These are phyloP conservation scores for Cantharis nigra DNA, from an alignment of 2,888 invertebrate genomes.

Conservation along the genomic window DNA sequence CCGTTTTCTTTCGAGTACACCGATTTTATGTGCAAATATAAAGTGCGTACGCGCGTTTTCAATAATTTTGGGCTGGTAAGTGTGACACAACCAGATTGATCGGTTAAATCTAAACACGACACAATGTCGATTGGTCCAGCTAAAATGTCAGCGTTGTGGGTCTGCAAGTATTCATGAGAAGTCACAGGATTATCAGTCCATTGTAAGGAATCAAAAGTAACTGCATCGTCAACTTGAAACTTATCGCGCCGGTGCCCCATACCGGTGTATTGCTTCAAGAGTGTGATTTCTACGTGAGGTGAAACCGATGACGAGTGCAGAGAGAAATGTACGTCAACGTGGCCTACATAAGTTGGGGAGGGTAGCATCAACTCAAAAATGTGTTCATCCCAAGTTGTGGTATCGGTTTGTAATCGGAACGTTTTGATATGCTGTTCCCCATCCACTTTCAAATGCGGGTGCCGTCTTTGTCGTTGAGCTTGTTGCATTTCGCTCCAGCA, in stretches of 20 bases:
- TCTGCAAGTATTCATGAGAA: conserved; percentile 79
- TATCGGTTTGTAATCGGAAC: conserved; percentile 86
- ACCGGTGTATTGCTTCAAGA: conserved; percentile 71
- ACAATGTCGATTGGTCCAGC: conserved; percentile 87
- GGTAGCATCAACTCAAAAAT: conserved; percentile 87
- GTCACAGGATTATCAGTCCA: conserved; percentile 73
- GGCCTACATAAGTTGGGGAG: conserved; percentile 78
- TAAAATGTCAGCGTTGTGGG: conserved; percentile 87
- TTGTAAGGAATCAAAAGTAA: conserved; percentile 55
- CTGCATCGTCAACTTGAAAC: conserved; percentile 59
- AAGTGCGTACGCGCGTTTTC: conserved; percentile 75
- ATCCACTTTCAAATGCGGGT: conserved; percentile 76
- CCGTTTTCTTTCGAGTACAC: conserved; percentile 48
- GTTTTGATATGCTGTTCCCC: conserved; percentile 76
- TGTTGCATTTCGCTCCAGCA: conserved; percentile 95
- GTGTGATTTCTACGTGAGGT: conserved; percentile 71
- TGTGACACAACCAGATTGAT: conserved; percentile 82
- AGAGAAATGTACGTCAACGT: conserved; percentile 86
- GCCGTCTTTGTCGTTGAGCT: conserved; percentile 85
- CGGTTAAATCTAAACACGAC: conserved; percentile 81
- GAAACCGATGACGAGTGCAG: conserved; percentile 77
- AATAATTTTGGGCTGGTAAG: conserved; percentile 86
- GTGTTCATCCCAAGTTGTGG: conserved; percentile 91
- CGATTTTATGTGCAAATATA: conserved; percentile 75
- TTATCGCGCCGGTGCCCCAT: conserved; percentile 55